phyloP scores from a whole-genome alignment of 1,140 invertebrate genomes.

The Ceratina calcarata region DNA sequence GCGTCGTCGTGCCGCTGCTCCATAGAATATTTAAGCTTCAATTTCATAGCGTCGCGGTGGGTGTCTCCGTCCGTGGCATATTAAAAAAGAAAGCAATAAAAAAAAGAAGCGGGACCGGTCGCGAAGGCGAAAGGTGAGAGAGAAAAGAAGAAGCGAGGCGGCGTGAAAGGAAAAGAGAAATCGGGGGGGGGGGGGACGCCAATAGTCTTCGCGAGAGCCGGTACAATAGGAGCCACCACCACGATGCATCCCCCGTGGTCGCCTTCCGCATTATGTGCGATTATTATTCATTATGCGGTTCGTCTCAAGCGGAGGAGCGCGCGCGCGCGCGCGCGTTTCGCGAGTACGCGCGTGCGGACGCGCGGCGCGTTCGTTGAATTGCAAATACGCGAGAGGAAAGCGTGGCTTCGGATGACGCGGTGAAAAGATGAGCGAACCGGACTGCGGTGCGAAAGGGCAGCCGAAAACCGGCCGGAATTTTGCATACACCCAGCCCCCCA shows the following conservation, averaged over 20 bases:
- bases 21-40: conserved; percentile 81
- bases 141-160: conserved; percentile 42
- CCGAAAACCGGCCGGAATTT: conserved; percentile 50
- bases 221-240: conserved; percentile 42
- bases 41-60: conserved; percentile 76
- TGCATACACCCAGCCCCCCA: conserved; percentile 42
- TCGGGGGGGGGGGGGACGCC: conserved; percentile 65
- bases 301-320: conserved; percentile 51
- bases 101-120: conserved; percentile 39
- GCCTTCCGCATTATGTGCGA: conserved; percentile 65
- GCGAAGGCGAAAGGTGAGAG: not conserved
- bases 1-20: conserved; percentile 67
- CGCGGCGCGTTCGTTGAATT: conserved; percentile 64
- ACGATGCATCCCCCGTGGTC: conserved; percentile 32
- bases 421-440: conserved; percentile 9
- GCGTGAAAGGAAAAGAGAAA: conserved; percentile 65
- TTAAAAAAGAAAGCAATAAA: conserved; percentile 75
- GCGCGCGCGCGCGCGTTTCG: not conserved
- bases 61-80: conserved; percentile 57
- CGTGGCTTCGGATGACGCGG: not conserved
- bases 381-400: conserved; percentile 58
- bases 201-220: conserved; percentile 60
- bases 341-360: conserved; percentile 36
- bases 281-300: conserved; percentile 79
- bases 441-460: conserved; percentile 4